Evolutionary conservation across 2,797 vertebrate genomes (phyloP).

Genomic region (Oophaga sylvatica): DNA sequence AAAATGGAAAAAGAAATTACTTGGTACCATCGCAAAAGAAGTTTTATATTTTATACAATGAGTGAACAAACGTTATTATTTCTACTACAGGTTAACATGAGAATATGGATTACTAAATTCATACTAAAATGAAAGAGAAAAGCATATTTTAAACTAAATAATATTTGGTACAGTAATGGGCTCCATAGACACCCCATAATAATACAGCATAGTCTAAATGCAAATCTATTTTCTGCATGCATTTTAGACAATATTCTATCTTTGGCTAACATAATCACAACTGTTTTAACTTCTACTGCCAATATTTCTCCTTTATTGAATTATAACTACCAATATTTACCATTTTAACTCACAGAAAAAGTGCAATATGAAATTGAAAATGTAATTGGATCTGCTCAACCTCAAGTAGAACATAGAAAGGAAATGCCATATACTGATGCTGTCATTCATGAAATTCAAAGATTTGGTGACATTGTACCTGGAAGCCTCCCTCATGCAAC

Average conservation of each 20-base stretch:
- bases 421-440: conserved; percentile 73
- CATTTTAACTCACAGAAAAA: conserved; percentile 62
- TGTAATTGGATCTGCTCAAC: conserved; percentile 68
- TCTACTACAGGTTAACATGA: too few relatives aligned
- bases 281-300: neutral
- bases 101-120: too few relatives aligned
- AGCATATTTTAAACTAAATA: neutral
- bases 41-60: too few relatives aligned
- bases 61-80: too few relatives aligned
- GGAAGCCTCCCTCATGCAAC: conserved; percentile 65
- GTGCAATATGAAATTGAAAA: conserved; percentile 72
- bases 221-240: neutral
- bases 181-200: neutral
- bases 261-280: too few relatives aligned
- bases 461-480: conserved; percentile 65
- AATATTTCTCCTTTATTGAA: neutral
- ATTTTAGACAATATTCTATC: too few relatives aligned
- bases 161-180: neutral
- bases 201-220: neutral
- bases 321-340: neutral
- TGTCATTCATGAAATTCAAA: conserved; percentile 67
- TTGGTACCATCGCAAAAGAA: too few relatives aligned
- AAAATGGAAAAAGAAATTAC: too few relatives aligned
- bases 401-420: conserved; percentile 67
- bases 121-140: too few relatives aligned